Conservation (phyloP, 1,140 invertebrate genomes). For the Ceratosolen solmsi region DNA sequence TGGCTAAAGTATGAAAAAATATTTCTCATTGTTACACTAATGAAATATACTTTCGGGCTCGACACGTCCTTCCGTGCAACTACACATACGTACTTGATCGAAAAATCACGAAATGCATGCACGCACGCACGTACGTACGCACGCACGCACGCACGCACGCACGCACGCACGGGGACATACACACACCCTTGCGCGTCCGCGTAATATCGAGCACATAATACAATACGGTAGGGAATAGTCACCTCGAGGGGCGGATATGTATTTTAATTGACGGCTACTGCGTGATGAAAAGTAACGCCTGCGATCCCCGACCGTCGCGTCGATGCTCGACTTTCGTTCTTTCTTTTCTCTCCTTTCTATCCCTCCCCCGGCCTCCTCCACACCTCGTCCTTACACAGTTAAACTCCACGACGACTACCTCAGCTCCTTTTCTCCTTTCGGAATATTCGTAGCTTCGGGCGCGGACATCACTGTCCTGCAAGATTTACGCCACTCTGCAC, state of each 20-base stretch:
- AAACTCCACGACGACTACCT: not conserved
- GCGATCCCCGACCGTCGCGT: not conserved
- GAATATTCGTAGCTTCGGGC: constrained; percentile 32
- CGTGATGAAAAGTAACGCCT: constrained; percentile 42
- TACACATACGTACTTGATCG: not conserved
- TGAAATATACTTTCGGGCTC: too few species aligned
- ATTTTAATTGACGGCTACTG: constrained; percentile 49
- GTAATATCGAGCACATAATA: not conserved
- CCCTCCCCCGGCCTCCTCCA: not conserved
- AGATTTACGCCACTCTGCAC: constrained; percentile 35
- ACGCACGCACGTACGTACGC: not conserved
- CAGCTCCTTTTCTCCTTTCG: not conserved
- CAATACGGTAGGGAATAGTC: constrained; percentile 22
- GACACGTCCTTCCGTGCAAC: too few species aligned
- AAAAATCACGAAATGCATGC: constrained; percentile 28
- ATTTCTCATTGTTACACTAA: too few species aligned
- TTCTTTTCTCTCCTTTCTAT: not conserved
- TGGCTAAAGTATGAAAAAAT: too few species aligned
- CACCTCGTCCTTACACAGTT: not conserved
- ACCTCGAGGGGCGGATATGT: constrained; percentile 24
- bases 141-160: not conserved
- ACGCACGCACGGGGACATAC: not conserved
- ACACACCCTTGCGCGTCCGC: too few species aligned
- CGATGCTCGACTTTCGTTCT: not conserved
- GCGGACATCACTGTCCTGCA: constrained; percentile 62